Evolutionary conservation across 2,888 invertebrate species (phyloP).

Genomic region (Tinea trinotella): DNA sequence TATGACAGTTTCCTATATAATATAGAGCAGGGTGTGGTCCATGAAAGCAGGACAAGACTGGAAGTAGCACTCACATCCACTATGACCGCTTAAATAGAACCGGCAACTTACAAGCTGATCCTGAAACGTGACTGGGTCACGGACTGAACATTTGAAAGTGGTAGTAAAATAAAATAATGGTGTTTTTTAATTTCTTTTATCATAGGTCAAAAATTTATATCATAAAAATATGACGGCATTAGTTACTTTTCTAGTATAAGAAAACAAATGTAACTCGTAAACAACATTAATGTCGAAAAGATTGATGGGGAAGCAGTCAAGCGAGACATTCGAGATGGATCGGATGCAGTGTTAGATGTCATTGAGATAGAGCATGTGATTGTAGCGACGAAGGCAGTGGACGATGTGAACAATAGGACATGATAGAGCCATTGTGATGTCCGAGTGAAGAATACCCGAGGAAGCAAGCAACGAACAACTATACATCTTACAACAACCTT

Average conservation of each 20-base stretch:
- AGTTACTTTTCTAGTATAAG: not conserved
- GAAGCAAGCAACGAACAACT: constrained; percentile 42
- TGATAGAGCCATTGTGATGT: constrained; percentile 57
- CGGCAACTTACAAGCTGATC: too few species aligned
- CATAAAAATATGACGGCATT: too few species aligned
- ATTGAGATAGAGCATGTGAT: constrained; percentile 55
- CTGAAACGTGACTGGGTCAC: too few species aligned
- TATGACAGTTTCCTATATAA: too few species aligned
- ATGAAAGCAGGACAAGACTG: too few species aligned
- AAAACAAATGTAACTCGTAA: constrained; percentile 13
- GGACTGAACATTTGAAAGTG: too few species aligned
- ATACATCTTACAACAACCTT: constrained; percentile 46
- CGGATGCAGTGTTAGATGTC: constrained; percentile 45
- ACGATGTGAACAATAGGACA: constrained; percentile 45
- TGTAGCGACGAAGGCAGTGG: constrained; percentile 30
- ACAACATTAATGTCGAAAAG: not conserved
- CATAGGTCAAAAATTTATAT: too few species aligned
- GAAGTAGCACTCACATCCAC: too few species aligned
- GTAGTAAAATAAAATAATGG: too few species aligned
- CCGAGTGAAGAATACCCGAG: constrained; percentile 50
- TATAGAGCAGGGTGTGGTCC: too few species aligned
- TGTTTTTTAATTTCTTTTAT: too few species aligned
- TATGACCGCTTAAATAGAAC: too few species aligned
- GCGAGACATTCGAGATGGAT: constrained; percentile 34
- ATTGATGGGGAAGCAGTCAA: not conserved